Evolutionary conservation across 2,797 vertebrate species (phyloP).

Genomic region (Gambelia wislizenii): DNA sequence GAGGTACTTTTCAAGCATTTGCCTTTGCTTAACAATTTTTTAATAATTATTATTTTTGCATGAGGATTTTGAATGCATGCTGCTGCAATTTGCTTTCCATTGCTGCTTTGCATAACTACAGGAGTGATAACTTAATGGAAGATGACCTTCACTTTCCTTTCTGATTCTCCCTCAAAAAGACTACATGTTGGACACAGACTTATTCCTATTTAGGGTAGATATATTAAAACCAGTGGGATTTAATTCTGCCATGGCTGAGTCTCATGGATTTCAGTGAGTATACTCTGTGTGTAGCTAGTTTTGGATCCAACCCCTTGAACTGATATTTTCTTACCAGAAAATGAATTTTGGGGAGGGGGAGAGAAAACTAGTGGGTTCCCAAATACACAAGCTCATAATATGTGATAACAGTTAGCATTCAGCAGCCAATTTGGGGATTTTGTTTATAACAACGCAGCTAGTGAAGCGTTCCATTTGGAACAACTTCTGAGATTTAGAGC

Average conservation of each 20-base stretch:
- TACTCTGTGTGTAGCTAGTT: neutral
- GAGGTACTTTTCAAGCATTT: conserved; percentile 92
- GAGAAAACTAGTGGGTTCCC: neutral
- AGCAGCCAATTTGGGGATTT: neutral
- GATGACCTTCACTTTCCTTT: neutral
- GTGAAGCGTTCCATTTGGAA: neutral
- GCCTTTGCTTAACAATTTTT: conserved; percentile 75
- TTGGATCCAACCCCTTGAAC: neutral
- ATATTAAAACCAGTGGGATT: neutral
- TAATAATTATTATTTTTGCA: conserved; percentile 80
- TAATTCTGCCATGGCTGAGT: neutral
- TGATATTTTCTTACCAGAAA: neutral
- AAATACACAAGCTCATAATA: neutral
- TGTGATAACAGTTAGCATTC: neutral
- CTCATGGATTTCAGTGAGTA: neutral
- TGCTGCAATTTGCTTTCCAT: conserved; percentile 57
- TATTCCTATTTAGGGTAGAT: neutral
- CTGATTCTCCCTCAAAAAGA: neutral
- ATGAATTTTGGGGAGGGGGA: neutral
- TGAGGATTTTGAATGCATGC: conserved; percentile 78
- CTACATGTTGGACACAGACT: neutral
- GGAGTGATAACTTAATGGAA: conserved; percentile 1
- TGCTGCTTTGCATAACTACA: conserved; percentile 37
- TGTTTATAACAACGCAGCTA: neutral
- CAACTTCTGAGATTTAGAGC: neutral